Percentiles rank a stretch among this genome's conserved stretches.
These are phyloP conservation scores for Brachypteracias leptosomus DNA, from an alignment of 2,113 vertebrate genomes.

Conservation along the genomic window DNA sequence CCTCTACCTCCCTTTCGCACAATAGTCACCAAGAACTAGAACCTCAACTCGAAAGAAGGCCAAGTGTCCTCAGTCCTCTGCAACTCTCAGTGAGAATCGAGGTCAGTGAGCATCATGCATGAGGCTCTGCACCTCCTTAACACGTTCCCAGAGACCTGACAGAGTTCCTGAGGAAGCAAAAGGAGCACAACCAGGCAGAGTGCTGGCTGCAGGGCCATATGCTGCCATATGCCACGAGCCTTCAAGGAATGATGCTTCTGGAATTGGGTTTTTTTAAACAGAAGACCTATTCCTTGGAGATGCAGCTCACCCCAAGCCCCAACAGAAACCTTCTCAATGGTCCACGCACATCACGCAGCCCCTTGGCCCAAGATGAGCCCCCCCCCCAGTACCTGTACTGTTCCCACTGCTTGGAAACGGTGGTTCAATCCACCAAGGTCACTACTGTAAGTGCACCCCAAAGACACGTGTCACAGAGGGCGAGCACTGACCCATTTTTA, in stretches of 20 bases:
- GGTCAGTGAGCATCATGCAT: accelerated
- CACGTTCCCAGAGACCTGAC: neutral
- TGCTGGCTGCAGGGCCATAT: neutral
- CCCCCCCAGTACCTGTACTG: neutral
- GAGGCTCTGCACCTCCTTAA: neutral
- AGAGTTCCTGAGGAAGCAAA: neutral
- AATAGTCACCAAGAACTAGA: neutral
- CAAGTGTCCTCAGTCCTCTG: neutral
- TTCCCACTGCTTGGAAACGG: neutral
- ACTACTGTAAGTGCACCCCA: neutral
- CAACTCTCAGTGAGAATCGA: neutral
- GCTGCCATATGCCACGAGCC: accelerated
- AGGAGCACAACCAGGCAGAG: neutral
- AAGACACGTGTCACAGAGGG: neutral
- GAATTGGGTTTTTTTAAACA: neutral
- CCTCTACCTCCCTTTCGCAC: neutral
- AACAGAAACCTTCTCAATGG: accelerated
- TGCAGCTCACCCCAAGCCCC: neutral
- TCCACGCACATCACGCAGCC: neutral
- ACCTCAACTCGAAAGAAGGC: neutral
- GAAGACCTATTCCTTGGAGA: neutral
- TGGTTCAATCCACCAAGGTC: neutral
- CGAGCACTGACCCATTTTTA: neutral
- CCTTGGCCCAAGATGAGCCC: neutral
- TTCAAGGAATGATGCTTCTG: neutral